A percentile compares a stretch with the other conserved stretches of the same genome.
phyloP scores from a whole-genome alignment of 2,113 vertebrate species.

The Peromyscus polionotus region DNA sequence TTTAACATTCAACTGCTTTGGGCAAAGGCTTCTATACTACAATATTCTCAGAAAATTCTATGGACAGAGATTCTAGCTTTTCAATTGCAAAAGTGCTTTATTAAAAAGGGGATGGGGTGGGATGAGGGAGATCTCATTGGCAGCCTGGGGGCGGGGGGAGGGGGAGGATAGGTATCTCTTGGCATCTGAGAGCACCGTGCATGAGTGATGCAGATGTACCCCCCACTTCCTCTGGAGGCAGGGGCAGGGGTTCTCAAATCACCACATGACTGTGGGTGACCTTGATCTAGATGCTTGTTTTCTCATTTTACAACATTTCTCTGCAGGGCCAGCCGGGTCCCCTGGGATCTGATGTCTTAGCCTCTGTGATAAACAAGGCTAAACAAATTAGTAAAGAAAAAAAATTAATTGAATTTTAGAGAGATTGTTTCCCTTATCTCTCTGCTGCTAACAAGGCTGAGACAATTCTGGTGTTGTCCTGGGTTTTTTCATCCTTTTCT shows the following conservation, averaged over 20 bases:
- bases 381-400: constrained; percentile 67
- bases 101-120: background rate
- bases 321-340: background rate
- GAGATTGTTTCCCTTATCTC: constrained; percentile 75
- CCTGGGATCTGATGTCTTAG: constrained; percentile 53
- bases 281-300: constrained; percentile 63
- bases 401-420: constrained; percentile 73
- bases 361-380: constrained; percentile 60
- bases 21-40: constrained; percentile 34
- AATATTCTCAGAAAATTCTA: constrained; percentile 41
- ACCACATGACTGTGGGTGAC: constrained; percentile 59
- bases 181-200: too few relatives aligned
- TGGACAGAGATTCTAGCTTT: constrained; percentile 15
- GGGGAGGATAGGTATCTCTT: background rate
- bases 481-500: background rate
- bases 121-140: background rate
- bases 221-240: background rate
- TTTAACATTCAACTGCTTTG: constrained; percentile 53
- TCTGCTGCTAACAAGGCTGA: constrained; percentile 65
- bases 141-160: background rate
- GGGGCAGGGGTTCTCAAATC: background rate
- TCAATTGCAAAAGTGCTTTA: constrained; percentile 40
- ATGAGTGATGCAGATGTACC: background rate
- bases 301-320: background rate
- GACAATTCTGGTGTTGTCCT: constrained; percentile 17